Base-by-base conservation (phyloP, 1,140 invertebrate species). In the Caerostris darwini region DNA sequence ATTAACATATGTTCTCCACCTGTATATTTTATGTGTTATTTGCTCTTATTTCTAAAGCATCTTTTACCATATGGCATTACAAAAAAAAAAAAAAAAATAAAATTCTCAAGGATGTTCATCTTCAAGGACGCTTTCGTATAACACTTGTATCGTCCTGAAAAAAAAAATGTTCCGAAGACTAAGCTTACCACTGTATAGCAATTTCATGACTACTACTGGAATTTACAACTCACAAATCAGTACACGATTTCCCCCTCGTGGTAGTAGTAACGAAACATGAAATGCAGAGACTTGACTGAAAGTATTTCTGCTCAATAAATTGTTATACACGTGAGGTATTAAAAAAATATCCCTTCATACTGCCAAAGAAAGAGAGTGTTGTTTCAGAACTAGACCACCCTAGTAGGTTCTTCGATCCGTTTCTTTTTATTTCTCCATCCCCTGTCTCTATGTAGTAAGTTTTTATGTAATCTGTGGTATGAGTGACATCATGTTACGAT, bases 141-240 rank as follows among this genome's bases (percentile, higher is more conserved):
- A 50, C 34, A 50, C 3, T 50, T 10, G 71, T 77, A 77, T 34
- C 71, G 50, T 77, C 10, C 4, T 12, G 5, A 12, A 34, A 34
- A 34, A 34, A 34, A 77, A 77, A 50, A 14, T 77, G 12, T 64
- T 64, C 61, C 0, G 14, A 14, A 64, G 61, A 64, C 12, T 64
- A 14, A 64, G 10, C 61, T 3, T 53, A 12, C 10, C 71, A 12
- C 34, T 53, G 5, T 10, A 4, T 53, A 12, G 7, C 50, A 50
- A 77, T 77, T 77, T 12, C 71, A 77, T 77, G 71, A 77, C 71
- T 4, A 34, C 71, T 14, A 53, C 34, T 50, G 71, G 71, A 50
- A 77, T 77, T 77, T 77, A 77, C 34, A 19, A 67, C 34, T 50
- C 71, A 77, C 71, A 77, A 77, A 77, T 77, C 71, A 77, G 53